These are phyloP conservation scores for Enteromius unitaeniatus DNA, from an alignment of 2,797 vertebrate genomes.

Conservation along the genomic window DNA sequence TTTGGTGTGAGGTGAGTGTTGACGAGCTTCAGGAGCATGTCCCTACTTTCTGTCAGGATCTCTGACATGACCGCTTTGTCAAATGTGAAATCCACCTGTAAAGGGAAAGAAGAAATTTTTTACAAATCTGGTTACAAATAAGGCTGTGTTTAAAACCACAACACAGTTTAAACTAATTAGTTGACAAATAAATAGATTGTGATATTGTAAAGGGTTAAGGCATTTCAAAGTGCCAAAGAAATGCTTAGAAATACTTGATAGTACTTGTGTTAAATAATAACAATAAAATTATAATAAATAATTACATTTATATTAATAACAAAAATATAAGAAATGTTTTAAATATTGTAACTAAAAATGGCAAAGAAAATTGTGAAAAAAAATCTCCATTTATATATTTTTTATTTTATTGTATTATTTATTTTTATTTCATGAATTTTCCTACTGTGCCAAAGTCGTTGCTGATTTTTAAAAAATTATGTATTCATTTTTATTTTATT, in stretches of 20 bases:
- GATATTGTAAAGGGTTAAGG: background rate
- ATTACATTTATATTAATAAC: background rate
- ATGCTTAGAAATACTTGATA: background rate
- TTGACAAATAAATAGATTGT: background rate
- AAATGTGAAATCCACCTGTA: slow-evolving; percentile 90
- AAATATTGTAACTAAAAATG: background rate
- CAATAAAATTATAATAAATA: background rate
- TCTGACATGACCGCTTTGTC: slow-evolving; percentile 82
- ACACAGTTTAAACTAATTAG: background rate
- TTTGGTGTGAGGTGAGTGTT: slow-evolving; percentile 87
- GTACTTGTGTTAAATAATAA: background rate
- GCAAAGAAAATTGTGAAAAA: no score
- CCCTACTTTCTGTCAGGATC: slow-evolving; percentile 81
- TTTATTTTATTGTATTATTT: background rate
- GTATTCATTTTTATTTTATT: background rate
- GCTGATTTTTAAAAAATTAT: background rate
- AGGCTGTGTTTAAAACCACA: background rate
- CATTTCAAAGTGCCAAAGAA: background rate
- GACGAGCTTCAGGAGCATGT: slow-evolving; percentile 86
- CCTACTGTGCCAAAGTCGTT: background rate
- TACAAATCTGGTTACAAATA: no score
- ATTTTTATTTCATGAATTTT: background rate
- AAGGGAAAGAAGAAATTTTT: background rate
- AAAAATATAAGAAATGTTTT: background rate
- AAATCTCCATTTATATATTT: background rate